phyloP scores from a whole-genome alignment of 2,797 vertebrate genomes.

The Cuculus canorus region DNA sequence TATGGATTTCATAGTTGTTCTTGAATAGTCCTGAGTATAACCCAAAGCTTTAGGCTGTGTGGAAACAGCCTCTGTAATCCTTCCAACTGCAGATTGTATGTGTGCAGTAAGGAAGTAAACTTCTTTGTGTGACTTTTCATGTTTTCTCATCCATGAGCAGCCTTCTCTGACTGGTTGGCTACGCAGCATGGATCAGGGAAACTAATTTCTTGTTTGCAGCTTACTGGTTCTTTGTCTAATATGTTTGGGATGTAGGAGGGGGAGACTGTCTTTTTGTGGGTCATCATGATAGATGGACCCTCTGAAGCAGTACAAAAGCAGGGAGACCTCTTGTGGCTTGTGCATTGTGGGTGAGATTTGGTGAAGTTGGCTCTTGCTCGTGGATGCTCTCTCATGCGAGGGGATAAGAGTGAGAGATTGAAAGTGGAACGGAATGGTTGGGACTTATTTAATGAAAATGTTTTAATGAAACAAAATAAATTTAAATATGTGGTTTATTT shows the following conservation, averaged over 20 bases:
- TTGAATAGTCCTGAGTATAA: neutral
- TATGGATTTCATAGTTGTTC: neutral
- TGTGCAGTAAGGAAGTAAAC: neutral
- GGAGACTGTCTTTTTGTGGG: neutral
- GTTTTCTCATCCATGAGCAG: neutral
- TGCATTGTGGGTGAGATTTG: accelerated
- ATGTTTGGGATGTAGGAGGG: neutral
- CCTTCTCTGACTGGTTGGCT: neutral
- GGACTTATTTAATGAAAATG: neutral
- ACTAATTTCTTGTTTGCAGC: neutral
- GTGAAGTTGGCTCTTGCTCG: neutral
- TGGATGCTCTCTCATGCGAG: neutral
- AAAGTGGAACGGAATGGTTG: neutral
- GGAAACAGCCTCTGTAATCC: neutral
- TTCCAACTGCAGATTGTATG: neutral
- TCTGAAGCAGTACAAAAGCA: neutral
- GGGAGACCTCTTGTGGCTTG: neutral
- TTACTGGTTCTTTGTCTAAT: neutral
- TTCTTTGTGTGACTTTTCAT: neutral
- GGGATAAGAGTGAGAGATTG: neutral
- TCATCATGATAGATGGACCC: neutral
- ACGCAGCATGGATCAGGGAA: neutral
- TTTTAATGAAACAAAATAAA: conserved; percentile 1
- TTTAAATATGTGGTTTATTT: conserved; percentile 11
- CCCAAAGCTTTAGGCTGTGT: neutral